These are phyloP conservation scores for Anguilla megastoma DNA, from an alignment of 2,797 vertebrate species.

Conservation along the genomic window DNA sequence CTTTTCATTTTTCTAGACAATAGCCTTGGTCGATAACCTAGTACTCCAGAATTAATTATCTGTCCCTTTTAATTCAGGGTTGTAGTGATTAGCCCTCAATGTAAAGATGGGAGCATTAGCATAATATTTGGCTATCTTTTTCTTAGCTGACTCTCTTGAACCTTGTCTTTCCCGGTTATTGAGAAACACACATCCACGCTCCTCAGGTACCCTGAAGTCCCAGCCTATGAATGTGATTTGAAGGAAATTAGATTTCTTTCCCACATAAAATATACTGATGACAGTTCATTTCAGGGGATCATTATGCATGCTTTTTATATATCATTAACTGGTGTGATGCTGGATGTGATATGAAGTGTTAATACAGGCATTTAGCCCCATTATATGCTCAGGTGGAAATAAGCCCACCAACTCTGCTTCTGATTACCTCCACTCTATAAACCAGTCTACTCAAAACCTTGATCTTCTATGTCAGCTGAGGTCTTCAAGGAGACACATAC, in stretches of 20 bases:
- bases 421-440: slow-evolving; percentile 55
- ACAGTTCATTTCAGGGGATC: slow-evolving; percentile 78
- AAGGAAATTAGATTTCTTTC: slow-evolving; percentile 79
- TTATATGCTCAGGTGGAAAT: slow-evolving; percentile 72
- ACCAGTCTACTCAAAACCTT: slow-evolving; percentile 37
- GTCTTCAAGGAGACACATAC: slow-evolving; percentile 40
- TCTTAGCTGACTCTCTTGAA: slow-evolving; percentile 74
- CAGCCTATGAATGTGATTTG: slow-evolving; percentile 87
- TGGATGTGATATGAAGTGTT: slow-evolving; percentile 75
- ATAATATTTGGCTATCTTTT: slow-evolving; percentile 83
- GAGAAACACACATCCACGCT: slow-evolving; percentile 45
- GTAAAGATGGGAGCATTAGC: slow-evolving; percentile 76
- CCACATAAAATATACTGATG: slow-evolving; percentile 74
- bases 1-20: slow-evolving; percentile 70
- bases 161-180: slow-evolving; percentile 56
- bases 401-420: slow-evolving; percentile 63
- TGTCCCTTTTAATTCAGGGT: slow-evolving; percentile 76
- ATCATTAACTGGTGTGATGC: slow-evolving; percentile 78
- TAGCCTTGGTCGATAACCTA: slow-evolving; percentile 72
- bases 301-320: slow-evolving; percentile 73
- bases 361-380: slow-evolving; percentile 81
- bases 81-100: slow-evolving; percentile 75
- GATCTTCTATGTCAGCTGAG: slow-evolving; percentile 36
- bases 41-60: slow-evolving; percentile 82
- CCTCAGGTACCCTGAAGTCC: slow-evolving; percentile 75